phyloP scores from a whole-genome alignment of 2,113 vertebrate species.

The Ochotona princeps region DNA sequence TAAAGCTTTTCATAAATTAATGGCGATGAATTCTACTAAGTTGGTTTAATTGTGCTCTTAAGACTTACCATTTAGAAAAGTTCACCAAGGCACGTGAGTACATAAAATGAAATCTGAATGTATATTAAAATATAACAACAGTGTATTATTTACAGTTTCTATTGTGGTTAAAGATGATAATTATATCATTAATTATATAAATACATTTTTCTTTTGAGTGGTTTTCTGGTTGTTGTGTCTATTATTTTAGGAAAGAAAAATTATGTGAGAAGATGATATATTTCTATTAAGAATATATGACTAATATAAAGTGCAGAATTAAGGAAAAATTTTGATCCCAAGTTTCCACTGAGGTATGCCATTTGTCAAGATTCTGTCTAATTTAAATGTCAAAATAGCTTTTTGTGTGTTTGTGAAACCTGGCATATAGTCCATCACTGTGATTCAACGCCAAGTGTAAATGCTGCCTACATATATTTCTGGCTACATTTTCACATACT shows the following conservation, averaged over 20 bases:
- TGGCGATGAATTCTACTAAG: background rate
- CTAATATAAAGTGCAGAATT: slow-evolving; percentile 15
- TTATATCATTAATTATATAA: too few species aligned
- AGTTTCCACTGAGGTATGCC: slow-evolving; percentile 17
- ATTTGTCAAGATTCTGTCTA: slow-evolving; percentile 33
- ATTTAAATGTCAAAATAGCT: slow-evolving; percentile 9
- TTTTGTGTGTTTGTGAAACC: slow-evolving; percentile 23
- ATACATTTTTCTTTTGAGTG: slow-evolving; percentile 40
- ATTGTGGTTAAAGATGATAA: too few species aligned
- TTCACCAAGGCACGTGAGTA: background rate
- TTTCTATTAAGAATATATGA: slow-evolving; percentile 27
- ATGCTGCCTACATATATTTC: background rate
- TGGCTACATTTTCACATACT: background rate
- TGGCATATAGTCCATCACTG: background rate
- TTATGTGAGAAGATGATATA: slow-evolving; percentile 44
- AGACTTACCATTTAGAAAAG: slow-evolving; percentile 6
- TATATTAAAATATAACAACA: slow-evolving; percentile 43
- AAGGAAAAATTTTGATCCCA: slow-evolving; percentile 8
- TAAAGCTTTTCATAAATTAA: slow-evolving; percentile 45
- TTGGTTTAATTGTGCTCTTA: background rate
- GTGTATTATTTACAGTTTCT: background rate
- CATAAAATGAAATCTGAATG: slow-evolving; percentile 25
- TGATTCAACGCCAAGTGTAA: slow-evolving; percentile 8
- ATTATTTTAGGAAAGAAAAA: slow-evolving; percentile 57
- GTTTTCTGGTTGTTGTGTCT: slow-evolving; percentile 20